Conservation (phyloP, 2,888 invertebrate genomes). For the Melanostoma scalare region DNA sequence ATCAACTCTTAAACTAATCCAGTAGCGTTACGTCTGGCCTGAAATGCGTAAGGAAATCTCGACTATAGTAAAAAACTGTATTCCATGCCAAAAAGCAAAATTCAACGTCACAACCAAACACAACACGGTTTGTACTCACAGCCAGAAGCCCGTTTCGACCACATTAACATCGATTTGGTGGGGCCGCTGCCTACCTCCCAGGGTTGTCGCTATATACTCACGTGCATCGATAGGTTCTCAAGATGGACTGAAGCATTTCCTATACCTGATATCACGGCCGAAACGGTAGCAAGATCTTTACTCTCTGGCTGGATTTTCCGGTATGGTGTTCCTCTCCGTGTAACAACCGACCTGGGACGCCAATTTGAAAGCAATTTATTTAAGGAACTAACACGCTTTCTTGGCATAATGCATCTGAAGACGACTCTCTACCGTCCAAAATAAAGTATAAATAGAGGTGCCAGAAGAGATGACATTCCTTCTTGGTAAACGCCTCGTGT, state of each 20-base stretch:
- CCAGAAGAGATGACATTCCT: slow-evolving; percentile 53
- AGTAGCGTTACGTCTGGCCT: slow-evolving; percentile 43
- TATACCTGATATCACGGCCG: too few relatives aligned
- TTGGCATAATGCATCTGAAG: slow-evolving; percentile 42
- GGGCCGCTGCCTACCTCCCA: slow-evolving; percentile 40
- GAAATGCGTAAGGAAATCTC: slow-evolving; percentile 32
- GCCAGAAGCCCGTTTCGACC: slow-evolving; percentile 41
- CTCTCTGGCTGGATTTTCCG: neutral
- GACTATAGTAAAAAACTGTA: slow-evolving; percentile 11
- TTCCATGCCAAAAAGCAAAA: slow-evolving; percentile 36
- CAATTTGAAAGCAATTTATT: slow-evolving; percentile 10
- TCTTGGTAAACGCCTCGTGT: slow-evolving; percentile 20
- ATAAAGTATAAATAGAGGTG: slow-evolving; percentile 51
- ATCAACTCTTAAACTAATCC: too few relatives aligned
- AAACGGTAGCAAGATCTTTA: slow-evolving; percentile 23
- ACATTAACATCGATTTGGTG: slow-evolving; percentile 54
- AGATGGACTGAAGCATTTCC: slow-evolving; percentile 52
- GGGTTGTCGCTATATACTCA: slow-evolving; percentile 36
- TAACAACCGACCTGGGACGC: slow-evolving; percentile 8
- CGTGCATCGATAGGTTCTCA: slow-evolving; percentile 48
- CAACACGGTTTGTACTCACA: neutral
- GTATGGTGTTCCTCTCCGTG: slow-evolving; percentile 5
- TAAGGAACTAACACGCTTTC: neutral
- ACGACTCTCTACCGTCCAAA: slow-evolving; percentile 54
- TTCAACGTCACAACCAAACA: slow-evolving; percentile 14